Base-by-base conservation (phyloP, 2,113 vertebrate species). In the Oryzias melastigma region DNA sequence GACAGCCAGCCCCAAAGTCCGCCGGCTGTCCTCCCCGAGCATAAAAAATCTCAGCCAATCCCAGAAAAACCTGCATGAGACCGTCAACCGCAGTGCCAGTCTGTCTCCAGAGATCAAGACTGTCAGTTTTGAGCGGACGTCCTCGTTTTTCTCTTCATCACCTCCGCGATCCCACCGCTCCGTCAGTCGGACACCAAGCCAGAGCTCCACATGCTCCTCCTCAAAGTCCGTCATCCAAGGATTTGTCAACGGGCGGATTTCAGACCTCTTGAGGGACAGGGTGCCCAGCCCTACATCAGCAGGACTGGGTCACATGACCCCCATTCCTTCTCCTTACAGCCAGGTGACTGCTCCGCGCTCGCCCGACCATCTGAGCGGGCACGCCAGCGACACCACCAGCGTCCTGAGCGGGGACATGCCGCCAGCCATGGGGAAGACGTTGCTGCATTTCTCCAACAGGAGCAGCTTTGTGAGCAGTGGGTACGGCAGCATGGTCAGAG, bases 361-460 rank as follows among this genome's bases (percentile, higher is more conserved):
- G 50, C 96, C 97, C 0, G 93, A 94, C 64, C 94, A 93, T 79
- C 92, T 93, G 79, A 98, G 95, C 0, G 97, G 95, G 1, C 95
- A 99, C 0, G 93, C 94, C 0, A 99, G 97, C 0, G 97, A 98
- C 88, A 96, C 95, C 85, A 99, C 97, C 73, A 99, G 97, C 2
- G 94, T 99, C 51, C 84, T 99, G 69, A 99, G 97, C 0, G 97
- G 97, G 5, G 97, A 98, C 81, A 85, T 99, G 19, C 97, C 97
- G 0, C 97, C 97, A 0, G 97, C 97, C 71, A 99, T 99, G 97
- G 96, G 96, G 24, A 97, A 96, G 86, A 98, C 97, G 0, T 93
- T 96, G 0, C 89, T 99, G 24, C 93, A 98, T 62, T 98, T 97
- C 70, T 95, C 95, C 62, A 95, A 95, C 0, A 93, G 97, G 4